These are phyloP conservation scores for Scaptomyza hsui DNA, from an alignment of 1,140 invertebrate species.

Conservation along the genomic window DNA sequence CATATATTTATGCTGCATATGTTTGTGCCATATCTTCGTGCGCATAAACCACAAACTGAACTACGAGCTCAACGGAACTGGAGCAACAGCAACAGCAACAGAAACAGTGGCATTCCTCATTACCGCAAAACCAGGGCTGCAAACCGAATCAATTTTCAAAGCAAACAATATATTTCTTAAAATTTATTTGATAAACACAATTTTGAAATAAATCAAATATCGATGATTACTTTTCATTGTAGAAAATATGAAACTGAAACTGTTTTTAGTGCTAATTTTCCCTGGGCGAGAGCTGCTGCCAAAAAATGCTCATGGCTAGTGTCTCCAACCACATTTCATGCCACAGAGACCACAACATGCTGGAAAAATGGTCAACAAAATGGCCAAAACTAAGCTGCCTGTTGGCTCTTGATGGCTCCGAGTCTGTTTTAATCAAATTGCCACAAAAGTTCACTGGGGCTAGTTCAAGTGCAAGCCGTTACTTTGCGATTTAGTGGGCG, in stretches of 20 bases:
- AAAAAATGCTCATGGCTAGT: slow-evolving; percentile 12
- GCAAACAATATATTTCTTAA: not conserved
- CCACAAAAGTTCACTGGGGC: slow-evolving; percentile 41
- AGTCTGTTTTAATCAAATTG: slow-evolving; percentile 72
- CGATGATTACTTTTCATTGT: not conserved
- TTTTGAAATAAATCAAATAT: slow-evolving; percentile 1
- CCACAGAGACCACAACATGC: slow-evolving; percentile 40
- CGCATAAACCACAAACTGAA: slow-evolving; percentile 77
- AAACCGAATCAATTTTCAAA: not conserved
- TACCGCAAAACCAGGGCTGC: slow-evolving; percentile 39
- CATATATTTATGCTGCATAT: slow-evolving; percentile 79
- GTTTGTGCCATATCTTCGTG: slow-evolving; percentile 73
- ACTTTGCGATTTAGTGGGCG: slow-evolving; percentile 35
- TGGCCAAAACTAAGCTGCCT: slow-evolving; percentile 32
- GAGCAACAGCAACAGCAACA: slow-evolving; percentile 51
- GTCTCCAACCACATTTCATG: slow-evolving; percentile 21
- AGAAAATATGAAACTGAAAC: not conserved
- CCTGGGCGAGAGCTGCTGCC: not conserved
- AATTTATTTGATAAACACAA: not conserved
- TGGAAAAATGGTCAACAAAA: slow-evolving; percentile 46
- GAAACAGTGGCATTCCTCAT: slow-evolving; percentile 47
- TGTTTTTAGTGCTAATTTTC: slow-evolving; percentile 1
- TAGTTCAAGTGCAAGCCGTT: slow-evolving; percentile 55
- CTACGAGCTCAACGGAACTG: slow-evolving; percentile 61
- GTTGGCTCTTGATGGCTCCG: slow-evolving; percentile 19